Evolutionary conservation across 2,888 invertebrate genomes (phyloP), one percentile per base, ranked within the genome.

Genomic region (Drosophila diplacantha): DNA sequence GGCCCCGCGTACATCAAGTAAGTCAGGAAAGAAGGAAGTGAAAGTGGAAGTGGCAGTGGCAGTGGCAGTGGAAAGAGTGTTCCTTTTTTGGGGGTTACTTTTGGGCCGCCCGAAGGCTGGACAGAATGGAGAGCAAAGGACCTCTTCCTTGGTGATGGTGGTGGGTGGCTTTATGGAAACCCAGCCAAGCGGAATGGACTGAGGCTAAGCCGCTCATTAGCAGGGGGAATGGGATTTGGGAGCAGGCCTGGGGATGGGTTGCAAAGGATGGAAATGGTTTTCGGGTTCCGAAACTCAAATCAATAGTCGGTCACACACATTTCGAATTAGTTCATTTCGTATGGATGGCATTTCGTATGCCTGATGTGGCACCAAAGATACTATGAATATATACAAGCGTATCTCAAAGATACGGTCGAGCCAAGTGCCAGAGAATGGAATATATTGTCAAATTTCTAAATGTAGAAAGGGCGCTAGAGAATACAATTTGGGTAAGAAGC

Each of bases 141-240:
- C 24, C 31, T 20, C 4, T 29, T 12, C 29, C n/a, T n/a, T n/a
- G 29, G 26, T 5, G 29, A 29, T n/a, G 54, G 54, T 52, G 44
- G 52, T 58, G 52, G 59, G 39, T 44, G 43, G 54, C 59, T 66
- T 64, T 69, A 67, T 69, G 69, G 58, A 64, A 67, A 76, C 16
- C 35, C 74, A 74, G 35, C 64, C 47, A 67, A 74, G 76, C 69
- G 76, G 56, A 76, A 76, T 60, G 64, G 66, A 69, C 62, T 54
- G 44, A 59, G 59, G 58, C 71, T 74, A 58, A 73, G 71, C 67
- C 65, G 65, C 65, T 66, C 46, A 62, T 64, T 64, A 54, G 61
- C 53, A 53, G 18, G 14, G 41, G 41, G 47, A 41, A 41, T 31
- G 59, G 49, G 61, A 34, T n/a, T 18, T 43, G 18, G 31, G 26